phyloP scores from a whole-genome alignment of 2,888 invertebrate species.

The Drepanosiphum platanoidis region DNA sequence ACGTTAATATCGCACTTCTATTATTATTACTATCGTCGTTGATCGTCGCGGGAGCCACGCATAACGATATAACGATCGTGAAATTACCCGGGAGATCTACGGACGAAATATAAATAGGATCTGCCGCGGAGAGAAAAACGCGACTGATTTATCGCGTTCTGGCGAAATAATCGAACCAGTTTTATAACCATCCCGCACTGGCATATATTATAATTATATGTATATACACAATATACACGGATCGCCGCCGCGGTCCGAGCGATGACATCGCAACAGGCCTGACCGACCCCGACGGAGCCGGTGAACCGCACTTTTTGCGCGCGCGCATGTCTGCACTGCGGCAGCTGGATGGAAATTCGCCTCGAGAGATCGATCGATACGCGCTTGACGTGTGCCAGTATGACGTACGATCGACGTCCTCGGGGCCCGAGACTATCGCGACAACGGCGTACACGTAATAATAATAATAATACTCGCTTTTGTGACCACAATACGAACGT shows the following conservation, averaged over 20 bases:
- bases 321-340: not conserved
- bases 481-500: not conserved
- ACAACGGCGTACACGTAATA: too few species aligned
- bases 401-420: not conserved
- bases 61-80: not conserved
- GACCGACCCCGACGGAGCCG: not conserved
- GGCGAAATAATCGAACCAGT: slow-evolving; percentile 25
- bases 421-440: not conserved
- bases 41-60: not conserved
- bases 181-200: not conserved
- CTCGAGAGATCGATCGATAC: not conserved
- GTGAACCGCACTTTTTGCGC: not conserved
- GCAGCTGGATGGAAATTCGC: not conserved
- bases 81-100: not conserved
- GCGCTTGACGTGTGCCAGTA: not conserved
- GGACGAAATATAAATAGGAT: not conserved
- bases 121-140: not conserved
- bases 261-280: not conserved
- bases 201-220: too few species aligned
- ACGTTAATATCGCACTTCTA: not conserved
- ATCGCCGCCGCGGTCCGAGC: not conserved
- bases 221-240: too few species aligned
- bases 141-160: slow-evolving; percentile 8
- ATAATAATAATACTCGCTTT: not conserved
- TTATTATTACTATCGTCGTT: not conserved